Evolutionary conservation across 2,797 vertebrate species (phyloP).

Genomic region (Lates japonicus): DNA sequence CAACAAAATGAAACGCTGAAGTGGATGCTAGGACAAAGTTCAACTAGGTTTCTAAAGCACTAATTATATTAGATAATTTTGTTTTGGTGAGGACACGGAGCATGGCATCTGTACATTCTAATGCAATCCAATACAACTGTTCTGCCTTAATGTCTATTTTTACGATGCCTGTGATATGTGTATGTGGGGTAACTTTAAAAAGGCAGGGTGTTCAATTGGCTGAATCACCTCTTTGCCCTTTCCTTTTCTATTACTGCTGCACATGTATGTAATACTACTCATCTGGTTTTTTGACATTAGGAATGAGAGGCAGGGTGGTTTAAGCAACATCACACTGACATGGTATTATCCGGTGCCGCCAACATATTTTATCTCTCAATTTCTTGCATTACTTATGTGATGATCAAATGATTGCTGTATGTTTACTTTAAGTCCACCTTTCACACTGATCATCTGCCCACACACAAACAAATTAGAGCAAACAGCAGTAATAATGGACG

Average conservation of each 20-base stretch:
- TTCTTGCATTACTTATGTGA: constrained; percentile 13
- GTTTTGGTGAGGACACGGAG: background rate
- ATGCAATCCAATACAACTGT: background rate
- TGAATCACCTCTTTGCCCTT: background rate
- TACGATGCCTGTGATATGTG: background rate
- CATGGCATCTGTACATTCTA: background rate
- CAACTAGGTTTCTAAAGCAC: background rate
- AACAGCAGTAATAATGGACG: constrained; percentile 17
- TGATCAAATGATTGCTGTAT: constrained; percentile 10
- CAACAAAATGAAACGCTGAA: background rate
- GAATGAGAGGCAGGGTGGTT: constrained; percentile 1
- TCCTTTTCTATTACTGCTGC: background rate
- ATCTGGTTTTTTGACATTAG: background rate
- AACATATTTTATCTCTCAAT: background rate
- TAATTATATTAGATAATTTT: background rate
- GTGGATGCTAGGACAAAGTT: background rate
- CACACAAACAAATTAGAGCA: constrained; percentile 21
- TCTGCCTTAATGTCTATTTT: background rate
- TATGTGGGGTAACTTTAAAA: background rate
- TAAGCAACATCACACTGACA: background rate
- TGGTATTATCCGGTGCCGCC: background rate
- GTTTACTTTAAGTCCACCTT: constrained; percentile 6
- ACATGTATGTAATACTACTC: background rate
- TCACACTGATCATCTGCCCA: constrained; percentile 4
- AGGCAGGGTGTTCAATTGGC: background rate